Evolutionary conservation across 37 sponge, comb jelly and placozoan species (phyloP), one percentile per base, ranked within the genome.

Genomic region (Beroe ovata): DNA sequence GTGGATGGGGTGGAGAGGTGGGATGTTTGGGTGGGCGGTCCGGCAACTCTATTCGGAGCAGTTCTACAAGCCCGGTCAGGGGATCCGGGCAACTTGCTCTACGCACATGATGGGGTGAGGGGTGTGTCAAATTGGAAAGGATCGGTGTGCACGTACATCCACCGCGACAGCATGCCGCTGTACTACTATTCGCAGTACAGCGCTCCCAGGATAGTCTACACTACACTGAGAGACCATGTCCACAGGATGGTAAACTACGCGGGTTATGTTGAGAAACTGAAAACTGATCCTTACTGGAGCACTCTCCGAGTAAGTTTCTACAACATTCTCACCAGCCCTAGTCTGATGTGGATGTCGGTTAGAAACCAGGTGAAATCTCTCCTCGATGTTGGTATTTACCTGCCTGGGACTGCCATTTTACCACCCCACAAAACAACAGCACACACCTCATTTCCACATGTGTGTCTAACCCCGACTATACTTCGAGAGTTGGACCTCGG

Each of bases 51-150:
- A 6, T 39, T 77, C 29, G 84, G 58, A 18, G 84, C 84, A 32
- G 84, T 42, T 1, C 25, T 77, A 41, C 84, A 77, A 36, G 84
- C 58, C 1, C 47, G 32, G 54, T 66, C 69, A 32, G 54, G 0
- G n/a, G 41, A 37, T 0, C 16, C 36, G 1, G 58, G 54, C 26
- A 77, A 77, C 0, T 21, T 77, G 1, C 21, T 77, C 36, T 77
- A 77, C 28, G 84, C 29, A 21, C 47, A 39, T 36, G 84, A 77
- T 77, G 84, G 84, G 29, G 26, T 77, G 20, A 11, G 84, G 25
- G 84, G 84, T 1, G 32, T 77, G 20, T 77, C 84, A 2, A 77
- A 77, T 58, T 77, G 84, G 84, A 77, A 77, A 29, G 84, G 84
- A 8, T 77, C 84, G 26, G 84, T 35, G 8, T 42, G n/a, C 3